Conservation (phyloP, 2,113 vertebrate genomes). For the Uropsilus gracilis region DNA sequence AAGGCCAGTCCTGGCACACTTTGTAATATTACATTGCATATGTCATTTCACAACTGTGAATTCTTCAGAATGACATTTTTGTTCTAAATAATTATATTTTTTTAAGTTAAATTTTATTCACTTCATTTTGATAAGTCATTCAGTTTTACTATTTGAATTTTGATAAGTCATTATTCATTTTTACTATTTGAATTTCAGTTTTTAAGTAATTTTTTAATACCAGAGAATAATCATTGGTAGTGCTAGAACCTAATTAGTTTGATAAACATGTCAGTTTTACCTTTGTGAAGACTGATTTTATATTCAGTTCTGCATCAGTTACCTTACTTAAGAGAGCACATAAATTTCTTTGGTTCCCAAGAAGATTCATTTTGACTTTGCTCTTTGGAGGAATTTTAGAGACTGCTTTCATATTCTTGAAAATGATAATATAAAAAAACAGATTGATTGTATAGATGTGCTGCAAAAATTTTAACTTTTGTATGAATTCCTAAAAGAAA, state of each 20-base stretch:
- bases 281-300: background rate
- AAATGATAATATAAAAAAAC: slow-evolving; percentile 40
- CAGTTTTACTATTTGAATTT: slow-evolving; percentile 40
- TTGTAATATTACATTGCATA: background rate
- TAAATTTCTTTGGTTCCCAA: slow-evolving; percentile 19
- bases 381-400: background rate
- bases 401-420: slow-evolving; percentile 28
- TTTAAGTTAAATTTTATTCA: slow-evolving; percentile 36
- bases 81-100: background rate
- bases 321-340: background rate
- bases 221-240: slow-evolving; percentile 12
- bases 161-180: slow-evolving; percentile 27
- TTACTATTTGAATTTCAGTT: slow-evolving; percentile 52
- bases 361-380: slow-evolving; percentile 38
- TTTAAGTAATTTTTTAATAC: slow-evolving; percentile 28
- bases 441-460: background rate
- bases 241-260: slow-evolving; percentile 18
- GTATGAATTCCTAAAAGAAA: background rate
- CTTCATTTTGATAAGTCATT: slow-evolving; percentile 37
- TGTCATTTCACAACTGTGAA: background rate
- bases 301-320: background rate
- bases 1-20: background rate
- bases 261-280: slow-evolving; percentile 8
- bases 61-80: slow-evolving; percentile 20
- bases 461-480: background rate